Conservation (phyloP, 2,888 invertebrate species). For the Microplitis deprimator region DNA sequence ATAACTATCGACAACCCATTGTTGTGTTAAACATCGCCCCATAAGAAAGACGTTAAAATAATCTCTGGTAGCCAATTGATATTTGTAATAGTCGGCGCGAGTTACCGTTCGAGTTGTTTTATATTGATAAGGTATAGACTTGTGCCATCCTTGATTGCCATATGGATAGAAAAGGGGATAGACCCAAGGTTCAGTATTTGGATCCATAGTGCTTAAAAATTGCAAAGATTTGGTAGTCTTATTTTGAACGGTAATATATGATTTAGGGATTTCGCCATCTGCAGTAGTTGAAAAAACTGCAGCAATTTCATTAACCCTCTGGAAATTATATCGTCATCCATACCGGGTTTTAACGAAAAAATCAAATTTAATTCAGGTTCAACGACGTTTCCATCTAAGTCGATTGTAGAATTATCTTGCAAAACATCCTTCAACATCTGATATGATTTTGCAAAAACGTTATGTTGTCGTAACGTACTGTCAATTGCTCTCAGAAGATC, state of each 20-base stretch:
- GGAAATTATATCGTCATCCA: slow-evolving; percentile 3
- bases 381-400: background rate
- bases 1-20: slow-evolving; percentile 19
- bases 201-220: background rate
- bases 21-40: slow-evolving; percentile 21
- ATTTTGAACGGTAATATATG: background rate
- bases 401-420: background rate
- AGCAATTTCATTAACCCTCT: background rate
- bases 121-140: background rate
- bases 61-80: slow-evolving; percentile 32
- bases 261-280: background rate
- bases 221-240: background rate
- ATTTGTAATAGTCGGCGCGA: slow-evolving; percentile 27
- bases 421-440: background rate
- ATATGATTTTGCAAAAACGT: slow-evolving; percentile 15
- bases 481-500: slow-evolving; percentile 23
- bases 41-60: slow-evolving; percentile 29
- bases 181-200: background rate
- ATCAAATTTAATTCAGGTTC: background rate
- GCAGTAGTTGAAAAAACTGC: slow-evolving; percentile 7
- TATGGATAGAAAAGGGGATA: background rate
- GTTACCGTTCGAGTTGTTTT: background rate
- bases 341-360: background rate
- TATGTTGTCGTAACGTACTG: slow-evolving; percentile 31
- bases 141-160: slow-evolving; percentile 5